Conservation (phyloP, 2,113 vertebrate genomes). For the Dromas ardeola region DNA sequence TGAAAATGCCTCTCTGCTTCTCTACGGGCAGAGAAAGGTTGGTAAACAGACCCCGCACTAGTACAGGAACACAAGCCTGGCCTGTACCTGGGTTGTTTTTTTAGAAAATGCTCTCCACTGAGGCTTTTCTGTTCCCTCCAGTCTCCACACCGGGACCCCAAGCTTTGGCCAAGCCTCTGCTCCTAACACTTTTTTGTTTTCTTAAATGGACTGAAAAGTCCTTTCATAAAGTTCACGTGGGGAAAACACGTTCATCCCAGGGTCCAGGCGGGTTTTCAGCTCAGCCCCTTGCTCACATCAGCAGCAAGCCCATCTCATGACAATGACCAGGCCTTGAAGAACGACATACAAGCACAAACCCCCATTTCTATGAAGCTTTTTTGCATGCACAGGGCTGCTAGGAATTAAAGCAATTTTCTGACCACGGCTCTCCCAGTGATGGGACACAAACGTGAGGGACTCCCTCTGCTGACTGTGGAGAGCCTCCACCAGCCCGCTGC, state of each 20-base stretch:
- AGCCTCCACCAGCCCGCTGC: neutral
- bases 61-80: slow-evolving; percentile 26
- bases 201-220: slow-evolving; percentile 52
- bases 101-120: slow-evolving; percentile 52
- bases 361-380: neutral
- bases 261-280: neutral
- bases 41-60: neutral
- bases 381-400: neutral
- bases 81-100: slow-evolving; percentile 51
- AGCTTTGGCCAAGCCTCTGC: slow-evolving; percentile 56
- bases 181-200: slow-evolving; percentile 67
- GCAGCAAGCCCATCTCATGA: neutral
- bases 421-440: neutral
- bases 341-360: fast-evolving
- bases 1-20: neutral
- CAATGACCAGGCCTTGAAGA: neutral
- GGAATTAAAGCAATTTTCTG: neutral
- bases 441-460: neutral
- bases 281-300: neutral
- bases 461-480: neutral
- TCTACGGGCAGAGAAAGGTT: neutral
- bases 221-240: slow-evolving; percentile 60
- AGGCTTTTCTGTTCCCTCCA: slow-evolving; percentile 59
- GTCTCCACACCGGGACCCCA: neutral
- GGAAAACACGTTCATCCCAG: neutral